Base-by-base conservation (phyloP, 2,113 vertebrate species). In the Hippocampus mohnikei region DNA sequence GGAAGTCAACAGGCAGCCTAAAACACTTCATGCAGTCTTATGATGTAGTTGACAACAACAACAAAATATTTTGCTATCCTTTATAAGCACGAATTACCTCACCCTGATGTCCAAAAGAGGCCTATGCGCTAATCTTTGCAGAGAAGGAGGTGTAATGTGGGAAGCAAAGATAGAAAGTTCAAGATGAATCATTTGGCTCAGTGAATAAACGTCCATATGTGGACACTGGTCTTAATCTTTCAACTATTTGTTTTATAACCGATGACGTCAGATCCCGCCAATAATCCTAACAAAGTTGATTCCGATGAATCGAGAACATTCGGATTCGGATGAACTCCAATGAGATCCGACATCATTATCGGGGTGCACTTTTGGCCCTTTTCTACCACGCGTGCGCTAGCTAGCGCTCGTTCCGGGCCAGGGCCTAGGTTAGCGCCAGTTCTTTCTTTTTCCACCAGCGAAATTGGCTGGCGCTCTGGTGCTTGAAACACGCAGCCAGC, bases 121-220 rank as follows among this genome's bases (percentile, higher is more conserved):
- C 33, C 27, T 67, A 12, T 29, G 6, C 3, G 12, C 11, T 6
- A 41, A 4, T 48, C 48, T 60, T 58, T 50, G 8, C 6, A 56
- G 55, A 27, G 55, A 25, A 29, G 52, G 61, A 48, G 60, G 9
- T 2, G 1, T 41, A 20, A 52, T 68, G 3, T 33, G 25, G 66
- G 70, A 72, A 79, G 33, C 33, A 37, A 37, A 37, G 33, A 37
- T 37, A 2, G 8, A 52, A 58, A 62, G 77, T 55, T 23, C 1
- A 76, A 33, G 50, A 5, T 84, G 72, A 84, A 70, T 82, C 62
- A 85, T 37, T 0, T n/a, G 20, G 69, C 50, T 69, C 46, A 6
- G 71, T 66, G 60, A 81, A 60, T 56, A 46, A 67, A 67, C 66
- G 5, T 71, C 67, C 77, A 85, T 68, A 81, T 77, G 66, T 78